phyloP scores from a whole-genome alignment of 2,888 invertebrate genomes.

The Liposcelis brunnea region DNA sequence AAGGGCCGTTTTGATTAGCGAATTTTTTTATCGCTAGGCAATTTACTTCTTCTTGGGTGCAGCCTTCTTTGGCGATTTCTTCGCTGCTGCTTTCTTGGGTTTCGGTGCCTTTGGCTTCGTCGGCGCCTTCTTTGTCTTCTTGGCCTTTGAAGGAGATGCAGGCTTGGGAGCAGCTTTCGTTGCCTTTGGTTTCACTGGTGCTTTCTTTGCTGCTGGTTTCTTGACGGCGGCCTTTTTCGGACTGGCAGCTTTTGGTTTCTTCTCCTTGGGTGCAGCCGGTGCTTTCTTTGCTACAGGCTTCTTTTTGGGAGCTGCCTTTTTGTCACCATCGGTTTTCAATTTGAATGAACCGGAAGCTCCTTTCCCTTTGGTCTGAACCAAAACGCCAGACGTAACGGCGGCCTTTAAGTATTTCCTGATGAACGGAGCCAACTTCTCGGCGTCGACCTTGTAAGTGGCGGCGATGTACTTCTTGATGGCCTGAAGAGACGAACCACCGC shows the following conservation, averaged over 20 bases:
- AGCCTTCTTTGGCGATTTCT: conserved; percentile 11
- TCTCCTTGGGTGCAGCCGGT: conserved; percentile 15
- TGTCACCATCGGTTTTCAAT: conserved; percentile 18
- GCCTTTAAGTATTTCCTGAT: conserved; percentile 40
- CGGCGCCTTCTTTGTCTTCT: conserved; percentile 4
- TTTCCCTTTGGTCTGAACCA: conserved; percentile 37
- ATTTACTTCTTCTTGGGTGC: conserved; percentile 11
- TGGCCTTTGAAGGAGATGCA: conserved; percentile 18
- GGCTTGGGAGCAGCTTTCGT: conserved; percentile 13
- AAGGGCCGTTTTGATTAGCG: conserved; percentile 8
- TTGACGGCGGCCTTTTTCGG: conserved; percentile 17
- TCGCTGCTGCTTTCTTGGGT: conserved; percentile 21
- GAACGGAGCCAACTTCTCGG: conserved; percentile 36
- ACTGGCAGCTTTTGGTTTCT: conserved; percentile 14
- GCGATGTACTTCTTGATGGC: conserved; percentile 47
- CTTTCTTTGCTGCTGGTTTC: conserved; percentile 15
- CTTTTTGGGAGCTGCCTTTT: conserved; percentile 10
- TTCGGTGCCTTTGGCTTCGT: conserved; percentile 24
- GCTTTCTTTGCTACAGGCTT: conserved; percentile 13
- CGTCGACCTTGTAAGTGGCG: conserved; percentile 38
- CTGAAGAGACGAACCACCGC: conserved; percentile 37
- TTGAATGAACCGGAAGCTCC: conserved; percentile 35
- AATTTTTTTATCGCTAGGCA: not conserved
- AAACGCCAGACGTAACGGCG: conserved; percentile 33
- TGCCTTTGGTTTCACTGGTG: conserved; percentile 13